A percentile compares a stretch with the other conserved stretches of the same genome.
Conservation (phyloP, 2,888 invertebrate species). For the Melangyna quadrimaculata region DNA sequence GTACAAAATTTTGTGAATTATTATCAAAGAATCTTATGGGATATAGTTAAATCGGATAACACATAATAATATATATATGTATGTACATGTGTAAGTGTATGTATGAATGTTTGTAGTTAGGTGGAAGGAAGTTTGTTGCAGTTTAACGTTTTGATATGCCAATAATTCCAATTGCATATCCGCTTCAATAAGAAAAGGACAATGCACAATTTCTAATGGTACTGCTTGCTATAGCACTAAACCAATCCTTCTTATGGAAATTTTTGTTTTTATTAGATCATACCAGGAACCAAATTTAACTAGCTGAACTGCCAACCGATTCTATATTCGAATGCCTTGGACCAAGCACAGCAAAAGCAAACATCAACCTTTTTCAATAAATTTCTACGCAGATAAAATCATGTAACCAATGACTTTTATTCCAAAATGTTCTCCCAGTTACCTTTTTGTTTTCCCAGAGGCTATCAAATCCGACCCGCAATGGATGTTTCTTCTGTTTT, state of each 20-base stretch:
- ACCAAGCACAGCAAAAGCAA: neutral
- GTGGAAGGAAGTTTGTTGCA: conserved; percentile 16
- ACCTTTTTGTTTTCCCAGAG: neutral
- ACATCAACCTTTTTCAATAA: conserved; percentile 8
- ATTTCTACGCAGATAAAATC: conserved; percentile 42
- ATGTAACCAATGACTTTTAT: conserved; percentile 28
- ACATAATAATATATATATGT: neutral
- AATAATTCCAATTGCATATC: conserved; percentile 49
- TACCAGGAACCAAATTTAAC: neutral
- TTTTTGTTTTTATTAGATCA: neutral
- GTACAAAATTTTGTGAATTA: conserved; percentile 28
- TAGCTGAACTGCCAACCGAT: neutral
- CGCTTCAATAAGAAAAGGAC: neutral
- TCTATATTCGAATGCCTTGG: neutral
- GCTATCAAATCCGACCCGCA: conserved; percentile 38
- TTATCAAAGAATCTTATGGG: neutral
- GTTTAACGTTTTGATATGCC: conserved; percentile 19
- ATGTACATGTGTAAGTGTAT: too few relatives aligned
- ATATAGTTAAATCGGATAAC: conserved; percentile 5
- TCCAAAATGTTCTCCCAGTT: neutral
- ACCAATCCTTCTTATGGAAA: conserved; percentile 26
- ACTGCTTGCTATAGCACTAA: neutral
- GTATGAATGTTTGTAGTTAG: neutral
- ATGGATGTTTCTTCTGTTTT: neutral
- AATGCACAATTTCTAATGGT: conserved; percentile 24